These are phyloP conservation scores for Colostygia pectinataria DNA, from an alignment of 2,888 invertebrate genomes.

Conservation along the genomic window DNA sequence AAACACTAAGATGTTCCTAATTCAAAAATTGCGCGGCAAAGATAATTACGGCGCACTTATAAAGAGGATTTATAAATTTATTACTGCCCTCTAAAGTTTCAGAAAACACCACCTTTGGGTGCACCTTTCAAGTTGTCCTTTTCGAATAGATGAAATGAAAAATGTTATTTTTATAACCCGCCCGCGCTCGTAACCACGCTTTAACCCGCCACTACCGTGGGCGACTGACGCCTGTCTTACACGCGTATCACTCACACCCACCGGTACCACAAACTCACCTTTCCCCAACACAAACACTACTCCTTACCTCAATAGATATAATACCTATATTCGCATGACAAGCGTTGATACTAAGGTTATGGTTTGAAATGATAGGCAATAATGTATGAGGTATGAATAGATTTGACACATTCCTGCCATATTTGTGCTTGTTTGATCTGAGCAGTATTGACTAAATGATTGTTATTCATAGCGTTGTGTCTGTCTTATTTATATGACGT, in stretches of 20 bases:
- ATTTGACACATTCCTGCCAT: conserved; percentile 22
- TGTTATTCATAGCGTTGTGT: conserved; percentile 7
- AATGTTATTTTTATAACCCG: neutral
- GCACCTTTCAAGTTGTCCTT: neutral
- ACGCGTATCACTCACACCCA: conserved; percentile 50
- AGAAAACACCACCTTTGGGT: neutral
- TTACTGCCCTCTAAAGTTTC: no score
- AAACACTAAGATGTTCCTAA: no score
- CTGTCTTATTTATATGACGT: neutral
- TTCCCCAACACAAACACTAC: conserved; percentile 3
- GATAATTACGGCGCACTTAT: no score
- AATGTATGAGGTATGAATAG: conserved; percentile 25
- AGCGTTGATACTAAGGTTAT: neutral
- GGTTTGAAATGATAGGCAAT: conserved; percentile 25
- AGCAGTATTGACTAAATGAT: neutral
- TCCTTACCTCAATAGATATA: conserved; percentile 8
- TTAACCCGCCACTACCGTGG: conserved; percentile 28
- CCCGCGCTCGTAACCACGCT: neutral
- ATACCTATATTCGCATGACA: conserved; percentile 15
- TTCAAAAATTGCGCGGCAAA: no score
- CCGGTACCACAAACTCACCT: conserved; percentile 30
- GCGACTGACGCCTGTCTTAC: conserved; percentile 44
- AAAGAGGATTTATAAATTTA: no score
- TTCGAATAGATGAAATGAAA: neutral
- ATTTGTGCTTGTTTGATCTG: conserved; percentile 24